Evolutionary conservation across 1,140 invertebrate genomes (phyloP).

Genomic region (Vanessa atalanta): DNA sequence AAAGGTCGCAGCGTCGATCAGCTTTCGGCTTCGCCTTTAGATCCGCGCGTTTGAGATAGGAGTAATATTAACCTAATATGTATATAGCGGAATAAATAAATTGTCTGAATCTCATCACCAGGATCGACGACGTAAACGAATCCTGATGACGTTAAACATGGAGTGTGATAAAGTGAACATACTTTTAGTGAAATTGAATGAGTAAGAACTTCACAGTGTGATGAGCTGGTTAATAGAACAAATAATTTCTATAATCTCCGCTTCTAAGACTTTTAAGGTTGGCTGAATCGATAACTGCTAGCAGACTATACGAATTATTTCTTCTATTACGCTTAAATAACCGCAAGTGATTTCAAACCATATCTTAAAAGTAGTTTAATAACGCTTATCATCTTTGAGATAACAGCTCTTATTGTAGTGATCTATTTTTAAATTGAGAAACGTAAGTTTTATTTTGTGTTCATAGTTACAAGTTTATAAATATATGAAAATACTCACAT

Average conservation of each 20-base stretch:
- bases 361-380: conserved; percentile 61
- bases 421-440: conserved; percentile 29
- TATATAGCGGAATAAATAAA: conserved; percentile 21
- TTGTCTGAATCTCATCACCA: conserved; percentile 42
- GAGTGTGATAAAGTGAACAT: conserved; percentile 13
- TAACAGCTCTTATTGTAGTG: conserved; percentile 25
- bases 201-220: conserved; percentile 23
- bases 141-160: conserved; percentile 5
- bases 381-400: conserved; percentile 39
- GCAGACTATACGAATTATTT: conserved; percentile 42
- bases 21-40: conserved; percentile 53
- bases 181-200: conserved; percentile 43
- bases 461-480: conserved; percentile 29
- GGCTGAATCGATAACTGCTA: conserved; percentile 2
- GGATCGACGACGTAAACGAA: not conserved
- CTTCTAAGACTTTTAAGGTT: not conserved
- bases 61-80: conserved; percentile 21
- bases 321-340: conserved; percentile 47
- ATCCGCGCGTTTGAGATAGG: conserved; percentile 52
- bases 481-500: conserved; percentile 42
- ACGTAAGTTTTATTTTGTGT: conserved; percentile 43
- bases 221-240: conserved; percentile 36
- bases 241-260: conserved; percentile 39
- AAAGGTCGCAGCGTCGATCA: conserved; percentile 72
- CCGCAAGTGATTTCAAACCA: conserved; percentile 70